Evolutionary conservation across 2,113 vertebrate genomes (phyloP).

Genomic region (Phaethornis superciliosus): DNA sequence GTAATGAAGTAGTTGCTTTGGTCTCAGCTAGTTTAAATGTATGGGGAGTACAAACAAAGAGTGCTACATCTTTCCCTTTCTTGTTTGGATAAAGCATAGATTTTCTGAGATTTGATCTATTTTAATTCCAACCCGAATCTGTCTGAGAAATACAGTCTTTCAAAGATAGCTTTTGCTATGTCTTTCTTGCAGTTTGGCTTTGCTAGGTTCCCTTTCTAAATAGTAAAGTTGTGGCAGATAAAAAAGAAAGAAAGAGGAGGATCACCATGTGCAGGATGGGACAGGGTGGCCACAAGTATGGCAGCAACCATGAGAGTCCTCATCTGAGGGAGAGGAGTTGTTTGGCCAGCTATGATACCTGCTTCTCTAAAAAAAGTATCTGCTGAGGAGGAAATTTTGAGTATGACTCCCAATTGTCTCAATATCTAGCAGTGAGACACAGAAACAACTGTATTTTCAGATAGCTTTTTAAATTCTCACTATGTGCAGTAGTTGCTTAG

Average conservation of each 20-base stretch:
- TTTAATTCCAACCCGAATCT: not conserved
- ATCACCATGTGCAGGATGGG: accelerated
- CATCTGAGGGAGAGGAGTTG: not conserved
- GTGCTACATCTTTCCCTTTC: accelerated
- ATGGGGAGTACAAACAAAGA: not conserved
- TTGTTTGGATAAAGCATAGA: not conserved
- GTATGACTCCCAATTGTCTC: not conserved
- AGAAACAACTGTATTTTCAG: not conserved
- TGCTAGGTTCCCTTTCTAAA: not conserved
- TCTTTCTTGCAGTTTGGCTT: not conserved
- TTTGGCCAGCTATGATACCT: not conserved
- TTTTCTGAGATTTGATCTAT: not conserved
- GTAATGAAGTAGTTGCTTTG: not conserved
- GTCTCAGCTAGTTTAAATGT: not conserved
- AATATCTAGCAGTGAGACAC: accelerated
- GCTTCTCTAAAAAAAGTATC: too few species aligned
- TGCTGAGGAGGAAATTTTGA: not conserved
- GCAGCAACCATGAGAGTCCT: not conserved
- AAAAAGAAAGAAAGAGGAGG: not conserved
- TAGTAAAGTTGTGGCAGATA: not conserved
- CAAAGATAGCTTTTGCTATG: not conserved
- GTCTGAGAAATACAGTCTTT: not conserved
- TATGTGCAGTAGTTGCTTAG: not conserved
- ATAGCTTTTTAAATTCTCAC: not conserved
- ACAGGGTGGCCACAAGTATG: not conserved